Base-by-base conservation (phyloP, 2,113 vertebrate genomes). In the Arvicanthis niloticus region DNA sequence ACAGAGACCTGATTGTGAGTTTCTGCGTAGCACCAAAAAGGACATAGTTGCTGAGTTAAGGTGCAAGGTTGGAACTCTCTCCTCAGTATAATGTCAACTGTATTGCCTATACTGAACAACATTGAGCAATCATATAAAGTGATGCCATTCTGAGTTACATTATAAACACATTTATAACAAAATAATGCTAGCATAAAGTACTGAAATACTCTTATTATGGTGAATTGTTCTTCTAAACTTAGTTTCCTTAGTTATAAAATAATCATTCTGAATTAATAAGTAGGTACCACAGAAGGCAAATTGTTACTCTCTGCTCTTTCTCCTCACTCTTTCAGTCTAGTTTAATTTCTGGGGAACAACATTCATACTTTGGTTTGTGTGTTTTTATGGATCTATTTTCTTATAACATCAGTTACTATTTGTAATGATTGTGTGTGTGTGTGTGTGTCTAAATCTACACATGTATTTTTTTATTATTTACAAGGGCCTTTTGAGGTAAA, bases 181-280 rank as follows among this genome's bases (percentile, higher is more conserved):
- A 76, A 77, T 31, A 77, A 53, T 91, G 53, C 72, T 51, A 75
- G 12, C 76, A 34, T 51, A 15, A 72, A 89, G 13, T 17, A 16
- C 12, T 48, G 22, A 80, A 75, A 22, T 72, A 26, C 45, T 91
- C 91, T 91, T 51, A 89, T 62, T 19, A 48, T n/a, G 37, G 29
- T 70, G 34, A 96, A 2, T 31, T 88, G 6, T 68, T 94, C 37
- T 68, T 92, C 53, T 58, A 53, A 92, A 91, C 72, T 75, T 58
- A 51, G 5, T 91, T 97, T 93, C 34, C 58, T 96, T 70, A 62
- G 51, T 80, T 92, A 85, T 72, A 76, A 76, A 53, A 48, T 86
- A 45, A 95, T 92, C 58, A 72, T 75, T n/a, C 24, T 95, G 73
- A 78, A 62, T 80, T 40, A 82, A 75, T 94, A 95, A 80, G 40